Conservation (phyloP, 2,113 vertebrate species). For the Chaenocephalus aceratus region DNA sequence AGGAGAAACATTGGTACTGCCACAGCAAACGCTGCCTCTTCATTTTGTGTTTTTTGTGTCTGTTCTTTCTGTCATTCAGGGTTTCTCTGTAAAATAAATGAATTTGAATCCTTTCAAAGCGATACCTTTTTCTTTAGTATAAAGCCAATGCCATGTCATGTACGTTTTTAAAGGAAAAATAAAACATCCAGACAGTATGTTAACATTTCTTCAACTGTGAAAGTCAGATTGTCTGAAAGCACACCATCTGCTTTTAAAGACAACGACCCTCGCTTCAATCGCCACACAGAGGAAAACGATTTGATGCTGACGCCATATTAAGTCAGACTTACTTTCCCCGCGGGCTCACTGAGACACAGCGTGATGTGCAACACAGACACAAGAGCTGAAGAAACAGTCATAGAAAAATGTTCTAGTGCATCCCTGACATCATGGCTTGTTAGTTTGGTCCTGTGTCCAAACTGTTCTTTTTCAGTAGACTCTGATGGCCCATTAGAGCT, state of each 20-base stretch:
- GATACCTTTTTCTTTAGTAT: constrained; percentile 2
- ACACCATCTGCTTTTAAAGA: constrained; percentile 54
- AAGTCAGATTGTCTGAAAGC: constrained; percentile 67
- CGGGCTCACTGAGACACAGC: constrained; percentile 28
- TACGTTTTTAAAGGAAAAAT: constrained; percentile 58
- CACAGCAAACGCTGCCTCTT: background rate
- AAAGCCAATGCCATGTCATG: background rate
- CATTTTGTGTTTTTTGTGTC: constrained; percentile 4
- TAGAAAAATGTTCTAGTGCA: constrained; percentile 6
- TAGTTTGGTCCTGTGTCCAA: background rate
- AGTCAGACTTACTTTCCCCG: constrained; percentile 28
- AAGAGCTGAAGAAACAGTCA: background rate
- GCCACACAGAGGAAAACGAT: constrained; percentile 66
- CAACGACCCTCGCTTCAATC: constrained; percentile 49
- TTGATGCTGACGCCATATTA: constrained; percentile 29
- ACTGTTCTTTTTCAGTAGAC: background rate
- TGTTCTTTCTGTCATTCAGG: background rate
- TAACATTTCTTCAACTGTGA: constrained; percentile 44
- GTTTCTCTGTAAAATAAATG: constrained; percentile 38
- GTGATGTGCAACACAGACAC: background rate
- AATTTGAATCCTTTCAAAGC: constrained; percentile 13
- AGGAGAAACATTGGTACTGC: background rate
- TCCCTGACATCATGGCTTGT: constrained; percentile 16
- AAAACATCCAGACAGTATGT: constrained; percentile 52
- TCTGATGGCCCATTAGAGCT: background rate